Evolutionary conservation across 30 jellyfish, hydroid and myxozoan genomes (phyloP).

Genomic region (Pelagia noctiluca): DNA sequence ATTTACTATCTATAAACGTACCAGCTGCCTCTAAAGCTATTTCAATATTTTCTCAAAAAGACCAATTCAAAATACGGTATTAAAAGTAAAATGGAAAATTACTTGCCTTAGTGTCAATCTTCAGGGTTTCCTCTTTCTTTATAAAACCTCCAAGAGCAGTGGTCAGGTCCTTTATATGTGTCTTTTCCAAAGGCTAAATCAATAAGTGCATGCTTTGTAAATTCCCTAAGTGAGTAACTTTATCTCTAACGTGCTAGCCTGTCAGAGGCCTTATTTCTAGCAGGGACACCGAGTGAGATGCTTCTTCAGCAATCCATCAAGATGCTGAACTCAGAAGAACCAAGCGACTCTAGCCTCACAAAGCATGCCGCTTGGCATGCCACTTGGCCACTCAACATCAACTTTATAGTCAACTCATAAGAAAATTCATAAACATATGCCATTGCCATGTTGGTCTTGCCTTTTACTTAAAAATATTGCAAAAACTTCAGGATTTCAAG

Average conservation of each 20-base stretch:
- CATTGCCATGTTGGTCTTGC: too few species aligned
- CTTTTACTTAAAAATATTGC: too few species aligned
- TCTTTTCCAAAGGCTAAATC: constrained; percentile 70
- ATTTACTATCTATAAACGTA: neutral
- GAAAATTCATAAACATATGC: too few species aligned
- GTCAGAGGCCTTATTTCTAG: neutral
- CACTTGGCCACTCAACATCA: too few species aligned
- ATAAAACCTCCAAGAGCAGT: constrained; percentile 84
- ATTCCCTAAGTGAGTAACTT: neutral
- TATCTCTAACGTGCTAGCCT: too few species aligned
- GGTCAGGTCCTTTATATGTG: constrained; percentile 75
- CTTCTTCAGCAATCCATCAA: neutral
- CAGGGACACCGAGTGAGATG: neutral
- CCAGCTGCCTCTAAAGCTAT: neutral
- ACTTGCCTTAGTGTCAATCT: constrained; percentile 75
- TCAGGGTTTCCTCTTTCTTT: constrained; percentile 71
- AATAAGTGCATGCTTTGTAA: neutral
- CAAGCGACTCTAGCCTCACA: neutral
- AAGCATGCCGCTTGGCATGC: neutral
- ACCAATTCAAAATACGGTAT: neutral
- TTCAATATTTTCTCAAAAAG: too few species aligned
- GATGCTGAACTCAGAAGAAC: neutral
- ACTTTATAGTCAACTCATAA: too few species aligned
- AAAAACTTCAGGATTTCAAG: too few species aligned
- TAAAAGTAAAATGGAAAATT: neutral